These are phyloP conservation scores for Pycnomerus fuliginosus DNA, from an alignment of 2,888 invertebrate species.

Conservation along the genomic window DNA sequence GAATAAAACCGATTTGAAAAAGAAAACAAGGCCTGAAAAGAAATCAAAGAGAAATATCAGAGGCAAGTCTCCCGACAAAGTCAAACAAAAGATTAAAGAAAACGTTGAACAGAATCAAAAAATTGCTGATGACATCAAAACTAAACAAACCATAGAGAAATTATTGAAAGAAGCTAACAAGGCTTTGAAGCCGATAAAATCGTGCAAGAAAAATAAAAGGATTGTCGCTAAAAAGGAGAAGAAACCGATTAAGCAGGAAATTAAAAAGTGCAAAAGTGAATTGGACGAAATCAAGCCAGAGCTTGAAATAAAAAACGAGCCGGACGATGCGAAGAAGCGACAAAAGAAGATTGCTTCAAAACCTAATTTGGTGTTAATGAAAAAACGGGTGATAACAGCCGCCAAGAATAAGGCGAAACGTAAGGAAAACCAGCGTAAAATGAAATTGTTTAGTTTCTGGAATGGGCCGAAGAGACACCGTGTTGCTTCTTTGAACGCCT, in stretches of 20 bases:
- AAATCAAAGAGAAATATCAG: constrained; percentile 2
- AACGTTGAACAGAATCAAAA: not conserved
- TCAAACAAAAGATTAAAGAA: constrained; percentile 39
- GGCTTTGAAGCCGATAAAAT: constrained; percentile 20
- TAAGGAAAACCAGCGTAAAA: constrained; percentile 46
- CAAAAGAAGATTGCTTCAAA: constrained; percentile 21
- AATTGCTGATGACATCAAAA: constrained; percentile 34
- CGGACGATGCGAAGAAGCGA: constrained; percentile 14
- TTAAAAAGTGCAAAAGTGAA: constrained; percentile 14
- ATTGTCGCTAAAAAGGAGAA: constrained; percentile 5
- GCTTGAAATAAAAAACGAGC: constrained; percentile 17
- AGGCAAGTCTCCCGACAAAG: constrained; percentile 30
- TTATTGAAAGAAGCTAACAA: constrained; percentile 33
- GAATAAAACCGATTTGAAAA: constrained; percentile 24
- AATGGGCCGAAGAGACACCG: constrained; percentile 78
- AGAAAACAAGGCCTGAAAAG: constrained; percentile 35
- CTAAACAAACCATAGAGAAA: constrained; percentile 34
- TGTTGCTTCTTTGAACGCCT: constrained; percentile 85
- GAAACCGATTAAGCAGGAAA: constrained; percentile 14
- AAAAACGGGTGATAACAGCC: constrained; percentile 25
- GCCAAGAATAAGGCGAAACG: constrained; percentile 21
- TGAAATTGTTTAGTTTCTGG: constrained; percentile 69
- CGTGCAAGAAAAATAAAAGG: constrained; percentile 14
- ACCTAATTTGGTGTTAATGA: constrained; percentile 31
- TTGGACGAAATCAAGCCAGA: constrained; percentile 14